These are phyloP conservation scores for Melanotaenia trifasciata DNA, from an alignment of 2,797 vertebrate genomes.

Conservation along the genomic window DNA sequence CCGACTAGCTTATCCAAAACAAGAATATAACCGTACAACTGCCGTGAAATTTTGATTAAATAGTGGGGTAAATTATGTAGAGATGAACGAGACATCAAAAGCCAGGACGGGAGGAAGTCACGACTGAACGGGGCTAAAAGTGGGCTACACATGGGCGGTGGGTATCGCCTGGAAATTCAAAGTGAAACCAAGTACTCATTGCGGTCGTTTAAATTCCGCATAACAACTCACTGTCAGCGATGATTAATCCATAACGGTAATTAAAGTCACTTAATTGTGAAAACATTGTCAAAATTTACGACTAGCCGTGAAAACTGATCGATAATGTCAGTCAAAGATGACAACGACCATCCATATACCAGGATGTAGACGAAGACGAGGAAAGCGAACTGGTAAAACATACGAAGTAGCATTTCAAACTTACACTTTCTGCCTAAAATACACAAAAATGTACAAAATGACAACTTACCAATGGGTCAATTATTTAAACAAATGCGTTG, in stretches of 20 bases:
- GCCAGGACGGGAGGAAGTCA: slow-evolving; percentile 33
- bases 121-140: slow-evolving; percentile 32
- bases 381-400: slow-evolving; percentile 15
- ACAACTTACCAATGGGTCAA: slow-evolving; percentile 65
- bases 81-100: neutral
- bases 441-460: rapidly evolving
- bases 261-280: rapidly evolving
- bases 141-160: slow-evolving; percentile 34
- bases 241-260: rapidly evolving
- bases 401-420: rapidly evolving
- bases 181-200: neutral
- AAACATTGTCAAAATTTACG: rapidly evolving
- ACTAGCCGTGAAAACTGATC: neutral
- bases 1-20: rapidly evolving
- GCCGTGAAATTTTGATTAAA: neutral
- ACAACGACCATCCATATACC: neutral
- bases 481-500: slow-evolving; percentile 37
- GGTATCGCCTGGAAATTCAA: slow-evolving; percentile 29
- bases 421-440: rapidly evolving
- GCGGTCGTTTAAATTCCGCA: rapidly evolving
- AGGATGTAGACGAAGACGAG: slow-evolving; percentile 48
- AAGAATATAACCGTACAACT: neutral
- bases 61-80: too few relatives aligned
- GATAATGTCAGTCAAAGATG: slow-evolving; percentile 30
- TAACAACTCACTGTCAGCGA: rapidly evolving